These are phyloP conservation scores for Anguilla anguilla DNA, from an alignment of 2,797 vertebrate genomes.

Conservation along the genomic window DNA sequence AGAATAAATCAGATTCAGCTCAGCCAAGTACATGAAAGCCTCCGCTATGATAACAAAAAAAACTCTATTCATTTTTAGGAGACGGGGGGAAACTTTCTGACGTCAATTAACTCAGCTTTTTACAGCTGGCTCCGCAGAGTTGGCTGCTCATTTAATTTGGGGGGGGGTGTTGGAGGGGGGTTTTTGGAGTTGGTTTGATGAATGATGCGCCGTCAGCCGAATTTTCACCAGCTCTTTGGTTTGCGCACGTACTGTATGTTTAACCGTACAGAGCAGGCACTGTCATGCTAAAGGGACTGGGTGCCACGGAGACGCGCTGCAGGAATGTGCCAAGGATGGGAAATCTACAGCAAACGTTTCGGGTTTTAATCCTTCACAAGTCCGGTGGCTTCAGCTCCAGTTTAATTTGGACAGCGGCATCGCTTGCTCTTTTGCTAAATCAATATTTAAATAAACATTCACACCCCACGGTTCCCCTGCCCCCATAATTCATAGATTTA, in stretches of 20 bases:
- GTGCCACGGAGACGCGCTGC: conserved; percentile 43
- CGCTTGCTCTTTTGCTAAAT: background rate
- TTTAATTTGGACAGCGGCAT: background rate
- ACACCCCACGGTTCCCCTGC: background rate
- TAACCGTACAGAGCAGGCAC: conserved; percentile 42
- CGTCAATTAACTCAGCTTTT: conserved; percentile 59
- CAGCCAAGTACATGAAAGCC: conserved; percentile 44
- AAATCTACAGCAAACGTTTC: background rate
- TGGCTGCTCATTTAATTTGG: conserved; percentile 12
- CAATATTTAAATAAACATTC: background rate
- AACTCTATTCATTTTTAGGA: conserved; percentile 28
- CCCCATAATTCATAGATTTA: background rate
- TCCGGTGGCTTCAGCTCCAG: background rate
- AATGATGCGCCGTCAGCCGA: conserved; percentile 50
- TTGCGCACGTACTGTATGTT: conserved; percentile 30
- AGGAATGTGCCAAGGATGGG: conserved; percentile 54
- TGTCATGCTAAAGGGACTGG: conserved; percentile 45
- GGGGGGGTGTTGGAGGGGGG: conserved; percentile 23
- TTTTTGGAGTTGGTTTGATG: conserved; percentile 3
- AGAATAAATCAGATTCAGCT: conserved; percentile 35
- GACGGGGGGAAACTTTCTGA: conserved; percentile 53
- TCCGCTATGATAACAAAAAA: background rate
- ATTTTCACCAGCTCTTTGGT: conserved; percentile 47
- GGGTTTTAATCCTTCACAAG: background rate
- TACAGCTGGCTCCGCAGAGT: conserved; percentile 35